phyloP scores from a whole-genome alignment of 2,113 vertebrate species.

The Passer montanus region DNA sequence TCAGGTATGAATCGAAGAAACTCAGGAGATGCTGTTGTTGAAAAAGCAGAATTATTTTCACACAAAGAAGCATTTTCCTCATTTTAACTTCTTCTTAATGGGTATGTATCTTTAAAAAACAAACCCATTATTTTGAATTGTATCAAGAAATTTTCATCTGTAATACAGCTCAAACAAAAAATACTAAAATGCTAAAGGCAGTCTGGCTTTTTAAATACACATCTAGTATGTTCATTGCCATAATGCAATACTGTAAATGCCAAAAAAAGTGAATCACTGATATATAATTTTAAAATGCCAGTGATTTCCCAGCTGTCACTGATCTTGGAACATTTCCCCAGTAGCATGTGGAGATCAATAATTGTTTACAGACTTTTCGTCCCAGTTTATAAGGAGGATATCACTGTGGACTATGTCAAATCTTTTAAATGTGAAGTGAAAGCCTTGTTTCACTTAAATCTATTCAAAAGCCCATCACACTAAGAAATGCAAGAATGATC shows the following conservation, averaged over 20 bases:
- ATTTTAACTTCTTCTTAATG: conserved; percentile 7
- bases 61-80: conserved; percentile 40
- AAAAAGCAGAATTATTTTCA: conserved; percentile 45
- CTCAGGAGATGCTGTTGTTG: conserved; percentile 20
- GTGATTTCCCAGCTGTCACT: conserved; percentile 53
- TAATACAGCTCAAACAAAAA: neutral
- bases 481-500: neutral
- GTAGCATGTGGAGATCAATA: conserved; percentile 62
- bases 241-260: conserved; percentile 39
- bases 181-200: conserved; percentile 30
- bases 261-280: conserved; percentile 49
- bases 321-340: conserved; percentile 60
- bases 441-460: neutral
- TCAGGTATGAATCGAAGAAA: conserved; percentile 41
- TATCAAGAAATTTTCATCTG: conserved; percentile 24
- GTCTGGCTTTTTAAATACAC: neutral
- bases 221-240: conserved; percentile 18
- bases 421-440: conserved; percentile 3
- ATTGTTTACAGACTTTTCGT: conserved; percentile 57
- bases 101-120: conserved; percentile 38
- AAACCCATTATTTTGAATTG: conserved; percentile 37
- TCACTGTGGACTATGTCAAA: conserved; percentile 33
- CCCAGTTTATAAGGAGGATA: neutral
- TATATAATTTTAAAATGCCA: conserved; percentile 63
- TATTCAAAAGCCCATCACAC: neutral